Percentiles rank a stretch among this genome's conserved stretches.
These are phyloP conservation scores for Chloroclystis v-ata DNA, from an alignment of 2,888 invertebrate genomes.

Conservation along the genomic window DNA sequence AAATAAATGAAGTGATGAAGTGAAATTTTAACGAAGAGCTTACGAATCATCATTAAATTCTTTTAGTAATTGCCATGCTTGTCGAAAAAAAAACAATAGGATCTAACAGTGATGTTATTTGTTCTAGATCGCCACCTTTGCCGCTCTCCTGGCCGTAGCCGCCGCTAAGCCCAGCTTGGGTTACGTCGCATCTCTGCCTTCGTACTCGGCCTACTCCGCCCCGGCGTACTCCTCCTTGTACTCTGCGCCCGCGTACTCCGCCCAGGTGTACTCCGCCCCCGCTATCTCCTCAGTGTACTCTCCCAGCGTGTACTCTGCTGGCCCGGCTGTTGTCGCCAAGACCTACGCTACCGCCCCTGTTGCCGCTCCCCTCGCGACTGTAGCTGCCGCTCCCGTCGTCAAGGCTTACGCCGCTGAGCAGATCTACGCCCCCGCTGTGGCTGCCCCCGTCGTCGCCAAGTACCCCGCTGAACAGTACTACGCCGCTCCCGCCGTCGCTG, in stretches of 20 bases:
- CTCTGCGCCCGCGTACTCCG: slow-evolving; percentile 8
- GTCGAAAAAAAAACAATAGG: no score
- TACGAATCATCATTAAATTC: no score
- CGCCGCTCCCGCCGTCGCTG: slow-evolving; percentile 1
- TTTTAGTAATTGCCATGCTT: no score
- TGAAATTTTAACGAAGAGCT: no score
- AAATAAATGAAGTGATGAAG: no score
- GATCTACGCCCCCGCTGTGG: slow-evolving; percentile 1
- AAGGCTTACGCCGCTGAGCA: no score
- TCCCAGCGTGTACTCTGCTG: slow-evolving; percentile 3
- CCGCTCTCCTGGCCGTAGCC: slow-evolving; percentile 49
- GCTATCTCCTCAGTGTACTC: slow-evolving; percentile 6
- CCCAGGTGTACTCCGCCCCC: slow-evolving; percentile 8
- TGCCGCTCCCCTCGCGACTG: no score
- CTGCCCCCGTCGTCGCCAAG: slow-evolving; percentile 5
- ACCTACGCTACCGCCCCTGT: slow-evolving; percentile 4
- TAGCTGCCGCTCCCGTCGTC: slow-evolving; percentile 6
- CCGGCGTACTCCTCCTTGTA: slow-evolving; percentile 9
- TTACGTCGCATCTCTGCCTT: slow-evolving; percentile 10
- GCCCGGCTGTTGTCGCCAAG: slow-evolving; percentile 1
- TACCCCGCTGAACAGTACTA: slow-evolving; percentile 2
- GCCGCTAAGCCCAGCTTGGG: slow-evolving; percentile 46
- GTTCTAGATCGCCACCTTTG: slow-evolving; percentile 42
- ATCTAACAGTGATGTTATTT: no score
- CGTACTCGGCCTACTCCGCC: slow-evolving; percentile 6